phyloP scores from a whole-genome alignment of 2,797 vertebrate genomes.

The Sardinella longiceps region DNA sequence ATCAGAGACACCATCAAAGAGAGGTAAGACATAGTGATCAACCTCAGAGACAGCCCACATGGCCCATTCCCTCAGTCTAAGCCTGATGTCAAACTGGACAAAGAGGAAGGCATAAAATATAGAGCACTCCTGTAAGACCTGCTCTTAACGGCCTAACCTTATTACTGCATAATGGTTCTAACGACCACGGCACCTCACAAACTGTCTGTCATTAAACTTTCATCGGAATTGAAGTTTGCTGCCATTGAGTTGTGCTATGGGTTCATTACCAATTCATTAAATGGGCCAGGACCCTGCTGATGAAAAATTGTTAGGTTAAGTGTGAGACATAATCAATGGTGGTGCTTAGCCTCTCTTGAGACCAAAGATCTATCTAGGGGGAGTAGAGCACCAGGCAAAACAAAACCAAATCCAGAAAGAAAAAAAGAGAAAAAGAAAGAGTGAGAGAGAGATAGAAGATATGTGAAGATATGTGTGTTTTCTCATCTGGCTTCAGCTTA shows the following conservation, averaged over 20 bases:
- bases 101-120: not conserved
- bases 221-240: constrained; percentile 7
- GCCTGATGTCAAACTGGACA: not conserved
- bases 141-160: not conserved
- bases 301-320: not conserved
- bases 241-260: not conserved
- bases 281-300: not conserved
- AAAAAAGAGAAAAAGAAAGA: not conserved
- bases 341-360: not conserved
- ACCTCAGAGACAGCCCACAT: not conserved
- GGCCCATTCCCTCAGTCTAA: not conserved
- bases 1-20: too few species aligned
- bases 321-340: not conserved
- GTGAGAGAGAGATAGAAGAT: not conserved
- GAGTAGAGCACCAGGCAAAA: not conserved
- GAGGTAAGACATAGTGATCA: not conserved
- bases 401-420: not conserved
- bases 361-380: not conserved
- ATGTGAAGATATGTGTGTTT: too few species aligned
- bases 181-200: not conserved
- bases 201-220: not conserved
- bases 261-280: constrained; percentile 10
- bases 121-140: not conserved
- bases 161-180: not conserved
- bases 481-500: not conserved